Base-by-base conservation (phyloP, 2,888 invertebrate genomes). In the Rhamnusium bicolor region DNA sequence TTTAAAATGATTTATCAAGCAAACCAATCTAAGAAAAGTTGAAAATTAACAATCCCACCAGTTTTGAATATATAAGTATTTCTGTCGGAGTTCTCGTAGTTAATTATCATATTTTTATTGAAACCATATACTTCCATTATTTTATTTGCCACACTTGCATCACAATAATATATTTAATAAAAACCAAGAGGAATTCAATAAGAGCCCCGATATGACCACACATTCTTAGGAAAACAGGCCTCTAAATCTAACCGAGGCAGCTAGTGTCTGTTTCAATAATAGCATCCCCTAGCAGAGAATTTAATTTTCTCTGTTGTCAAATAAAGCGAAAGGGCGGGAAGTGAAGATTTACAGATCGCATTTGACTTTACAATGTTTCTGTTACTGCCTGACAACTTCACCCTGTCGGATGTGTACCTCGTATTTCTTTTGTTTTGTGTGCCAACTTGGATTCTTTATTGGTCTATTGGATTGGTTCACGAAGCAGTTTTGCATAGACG, bases 281-380 rank as follows among this genome's bases (percentile, higher is more conserved):
- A 77, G 70, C 80, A 70, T 74, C 76, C 77, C 71, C 72, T 54
- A 69, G 78, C 75, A 78, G 77, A 56, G 84, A 82, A 84, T 84
- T 84, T 84, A 84, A 84, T 84, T 83, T 84, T 84, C 79, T 79
- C 79, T 78, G 46, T 81, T 79, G 82, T 83, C 82, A 81, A 82
- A 83, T 84, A 85, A 85, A 85, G 81, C 84, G 81, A 77, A 81
- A 84, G 86, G 86, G 85, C 85, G 85, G 84, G 73, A 81, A 83
- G 79, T 75, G 73, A 76, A 85, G 85, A 86, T 86, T 86, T 86
- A 86, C 84, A 82, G 83, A 82, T 74, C 84, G 78, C 84, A 86
- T 86, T 86, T 86, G 86, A 86, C 85, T 86, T 86, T 86, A 86
- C 86, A 86, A 86, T 85, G 85, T 86, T 86, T 85, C 84, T 82